phyloP scores from a whole-genome alignment of 1,140 invertebrate species.

The Bombus confusus region DNA sequence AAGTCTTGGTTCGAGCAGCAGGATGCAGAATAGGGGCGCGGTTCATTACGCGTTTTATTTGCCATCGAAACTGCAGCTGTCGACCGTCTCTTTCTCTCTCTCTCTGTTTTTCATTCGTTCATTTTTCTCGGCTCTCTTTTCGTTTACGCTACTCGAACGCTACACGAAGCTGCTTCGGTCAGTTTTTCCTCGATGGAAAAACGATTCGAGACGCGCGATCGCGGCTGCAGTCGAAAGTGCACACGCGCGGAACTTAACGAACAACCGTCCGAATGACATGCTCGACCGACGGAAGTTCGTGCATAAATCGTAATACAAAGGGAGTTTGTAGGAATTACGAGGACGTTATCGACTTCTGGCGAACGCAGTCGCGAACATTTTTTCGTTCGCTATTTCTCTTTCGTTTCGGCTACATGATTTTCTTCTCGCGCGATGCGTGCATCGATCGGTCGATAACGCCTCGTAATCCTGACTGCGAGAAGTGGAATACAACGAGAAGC shows the following conservation, averaged over 20 bases:
- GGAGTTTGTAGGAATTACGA: neutral
- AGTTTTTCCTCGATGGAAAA: neutral
- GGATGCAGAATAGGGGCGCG: slow-evolving; percentile 20
- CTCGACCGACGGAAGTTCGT: slow-evolving; percentile 13
- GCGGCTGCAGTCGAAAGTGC: slow-evolving; percentile 45
- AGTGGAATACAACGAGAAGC: slow-evolving; percentile 3
- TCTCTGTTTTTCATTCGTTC: neutral
- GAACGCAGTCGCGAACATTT: too few relatives aligned
- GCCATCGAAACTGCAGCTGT: slow-evolving; percentile 45
- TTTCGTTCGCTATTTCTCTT: too few relatives aligned
- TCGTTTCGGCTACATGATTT: too few relatives aligned
- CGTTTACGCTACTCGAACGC: neutral
- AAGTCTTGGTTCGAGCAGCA: slow-evolving; percentile 21
- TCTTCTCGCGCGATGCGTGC: too few relatives aligned
- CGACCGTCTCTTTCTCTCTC: neutral
- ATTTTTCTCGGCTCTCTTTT: neutral
- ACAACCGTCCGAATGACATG: slow-evolving; percentile 28
- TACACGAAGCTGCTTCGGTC: neutral
- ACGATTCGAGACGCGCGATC: slow-evolving; percentile 4
- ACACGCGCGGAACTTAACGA: slow-evolving; percentile 40
- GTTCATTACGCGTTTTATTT: slow-evolving; percentile 28
- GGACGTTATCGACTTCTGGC: neutral
- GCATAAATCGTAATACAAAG: neutral
- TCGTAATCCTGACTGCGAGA: neutral
- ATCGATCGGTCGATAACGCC: neutral